Base-by-base conservation (phyloP, 2,113 vertebrate species). In the Oceanodroma tethys region DNA sequence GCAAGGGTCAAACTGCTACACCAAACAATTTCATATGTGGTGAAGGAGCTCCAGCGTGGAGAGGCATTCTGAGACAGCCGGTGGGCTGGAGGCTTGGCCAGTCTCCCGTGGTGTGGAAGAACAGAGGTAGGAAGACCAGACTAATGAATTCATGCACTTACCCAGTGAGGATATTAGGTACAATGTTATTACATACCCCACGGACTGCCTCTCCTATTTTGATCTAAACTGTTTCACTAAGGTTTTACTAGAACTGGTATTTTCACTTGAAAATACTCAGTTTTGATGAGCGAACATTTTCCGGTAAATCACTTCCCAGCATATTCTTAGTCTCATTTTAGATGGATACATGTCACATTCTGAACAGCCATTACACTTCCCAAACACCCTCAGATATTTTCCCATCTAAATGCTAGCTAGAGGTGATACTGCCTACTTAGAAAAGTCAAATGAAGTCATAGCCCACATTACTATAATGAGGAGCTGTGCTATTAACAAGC, bases 331-430 rank as follows among this genome's bases (percentile, higher is more conserved):
- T 83, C 82, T 81, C 0, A 0, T 83, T 96, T 90, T 83, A 80
- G 65, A 81, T 71, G 82, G 85, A 92, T 95, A 80, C 40, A 40
- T 87, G 95, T 86, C 93, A 94, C 71, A 81, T 81, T 92, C 55
- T 32, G 79, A 97, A 81, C 82, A 83, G 81, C 50, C 91, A 95
- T 93, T 95, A 86, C 0, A 3, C 47, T 92, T 87, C 45, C 76
- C 0, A 4, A 82, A 83, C 43, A 74, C 40, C 58, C 48, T 95
- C 62, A 73, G 76, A 93, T 40, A 81, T 92, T 95, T 93, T 93
- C 93, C 85, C 62, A 96, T 96, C 85, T 94, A 90, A 96, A 96
- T 95, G 95, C 95, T 97, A 96, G 96, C 93, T 85, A 96, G 93
- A 95, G 91, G 81, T 93, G 95, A 96, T 87, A 85, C 53, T 92